phyloP scores from a whole-genome alignment of 2,888 invertebrate genomes.

The Lathronympha strigana region DNA sequence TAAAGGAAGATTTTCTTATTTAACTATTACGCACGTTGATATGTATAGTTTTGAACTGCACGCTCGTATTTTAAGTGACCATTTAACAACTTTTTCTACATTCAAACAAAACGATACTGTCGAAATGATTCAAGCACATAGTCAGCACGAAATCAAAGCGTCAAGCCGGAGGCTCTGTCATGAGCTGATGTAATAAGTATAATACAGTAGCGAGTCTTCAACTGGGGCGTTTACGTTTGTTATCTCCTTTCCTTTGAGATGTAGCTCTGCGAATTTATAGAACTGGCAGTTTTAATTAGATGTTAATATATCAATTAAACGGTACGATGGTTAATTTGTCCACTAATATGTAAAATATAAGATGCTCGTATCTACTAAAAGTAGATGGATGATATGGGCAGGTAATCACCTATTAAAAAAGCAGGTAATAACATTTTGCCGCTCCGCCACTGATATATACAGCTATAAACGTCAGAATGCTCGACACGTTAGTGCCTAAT shows the following conservation, averaged over 20 bases:
- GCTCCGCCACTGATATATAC: no score
- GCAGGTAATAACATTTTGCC: no score
- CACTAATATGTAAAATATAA: no score
- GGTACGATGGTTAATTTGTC: no score
- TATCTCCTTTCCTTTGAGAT: slow-evolving; percentile 52
- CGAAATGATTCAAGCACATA: not conserved
- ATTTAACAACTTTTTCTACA: not conserved
- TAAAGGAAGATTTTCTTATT: no score
- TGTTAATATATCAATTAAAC: no score
- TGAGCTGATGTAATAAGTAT: slow-evolving; percentile 52
- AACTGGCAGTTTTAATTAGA: not conserved
- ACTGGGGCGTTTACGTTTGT: slow-evolving; percentile 49
- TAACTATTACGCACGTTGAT: not conserved
- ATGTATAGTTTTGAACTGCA: not conserved
- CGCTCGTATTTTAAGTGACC: not conserved
- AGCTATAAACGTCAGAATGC: no score
- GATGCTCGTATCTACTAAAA: no score
- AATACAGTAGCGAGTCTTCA: slow-evolving; percentile 51
- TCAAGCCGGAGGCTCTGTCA: slow-evolving; percentile 40
- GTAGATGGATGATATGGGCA: no score
- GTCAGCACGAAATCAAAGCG: slow-evolving; percentile 21
- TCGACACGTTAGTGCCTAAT: no score
- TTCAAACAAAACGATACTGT: not conserved
- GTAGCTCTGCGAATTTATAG: slow-evolving; percentile 24
- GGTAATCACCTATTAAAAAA: no score